Base-by-base conservation (phyloP, 2,113 vertebrate species). In the Okapia johnstoni region DNA sequence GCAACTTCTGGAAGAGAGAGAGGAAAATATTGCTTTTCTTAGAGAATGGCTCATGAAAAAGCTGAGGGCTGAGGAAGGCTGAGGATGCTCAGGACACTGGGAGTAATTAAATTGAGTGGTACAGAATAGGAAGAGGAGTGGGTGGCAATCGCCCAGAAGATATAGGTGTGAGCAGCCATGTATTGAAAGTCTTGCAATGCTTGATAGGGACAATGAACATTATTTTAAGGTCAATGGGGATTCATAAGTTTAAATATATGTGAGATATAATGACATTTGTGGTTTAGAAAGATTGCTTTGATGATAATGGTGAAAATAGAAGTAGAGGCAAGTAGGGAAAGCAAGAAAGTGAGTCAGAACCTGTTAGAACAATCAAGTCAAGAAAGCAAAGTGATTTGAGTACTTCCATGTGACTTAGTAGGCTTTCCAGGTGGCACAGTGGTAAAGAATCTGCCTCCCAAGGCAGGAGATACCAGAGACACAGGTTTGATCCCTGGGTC, bases 151-250 rank as follows among this genome's bases (percentile, higher is more conserved):
- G 13, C 14, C 55, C 23, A 84, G 61, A 80, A 40, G 30, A 9
- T 14, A 33, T 17, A 26, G 9, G 2, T 33, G 4, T 13, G 19
- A 19, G 11, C 2, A 7, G 30, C 15, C 46, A 6, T 43, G 9
- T 17, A 28, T 19, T 23, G 9, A 90, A 79, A 11, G 26, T 21
- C 3, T 54, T 90, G 7, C 33, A 48, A 40, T 7, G 1, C 30
- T 80, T 50, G 28, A 40, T 46, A 55, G 96, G 13, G 12, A 46
- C 1, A 3, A 19, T 46, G 5, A 8, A 63, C 8, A 28, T 36
- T 36, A 48, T 33, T 36, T 66, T 73, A 23, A 55, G 36, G 25
- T 12, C 5, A 33, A 28, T 28, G 16, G 36, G 11, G 46, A 86
- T 16, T 23, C n/a, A 70, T 63, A 46, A 63, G 3, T 85, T 83